phyloP scores from a whole-genome alignment of 2,797 vertebrate genomes.

The Anableps anableps region DNA sequence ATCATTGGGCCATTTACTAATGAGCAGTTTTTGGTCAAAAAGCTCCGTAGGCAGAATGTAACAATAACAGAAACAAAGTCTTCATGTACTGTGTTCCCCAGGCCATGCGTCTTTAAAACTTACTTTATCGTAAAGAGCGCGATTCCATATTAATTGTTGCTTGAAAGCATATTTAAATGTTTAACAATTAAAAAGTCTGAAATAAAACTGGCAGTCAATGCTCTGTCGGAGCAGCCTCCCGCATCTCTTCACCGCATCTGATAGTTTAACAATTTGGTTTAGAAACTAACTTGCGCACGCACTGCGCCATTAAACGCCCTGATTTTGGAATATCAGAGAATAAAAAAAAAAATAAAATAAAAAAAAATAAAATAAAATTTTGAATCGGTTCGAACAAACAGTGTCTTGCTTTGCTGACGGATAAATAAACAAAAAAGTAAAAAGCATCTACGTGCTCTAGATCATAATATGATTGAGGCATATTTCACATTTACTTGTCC shows the following conservation, averaged over 20 bases:
- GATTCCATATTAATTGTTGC: not conserved
- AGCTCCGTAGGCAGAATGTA: not conserved
- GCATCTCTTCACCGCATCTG: not conserved
- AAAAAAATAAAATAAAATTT: not conserved
- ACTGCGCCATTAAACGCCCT: not conserved
- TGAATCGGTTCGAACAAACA: not conserved
- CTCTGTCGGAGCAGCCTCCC: not conserved
- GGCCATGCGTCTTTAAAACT: too few species aligned
- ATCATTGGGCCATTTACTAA: not conserved
- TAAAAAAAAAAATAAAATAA: not conserved
- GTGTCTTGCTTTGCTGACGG: not conserved
- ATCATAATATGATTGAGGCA: not conserved
- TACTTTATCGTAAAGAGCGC: too few species aligned
- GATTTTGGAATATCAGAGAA: not conserved
- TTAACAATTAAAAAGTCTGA: not conserved
- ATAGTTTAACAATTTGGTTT: not conserved
- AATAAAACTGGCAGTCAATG: not conserved
- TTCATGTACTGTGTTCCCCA: too few species aligned
- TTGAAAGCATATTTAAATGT: not conserved
- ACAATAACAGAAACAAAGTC: not conserved
- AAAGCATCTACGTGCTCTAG: too few species aligned
- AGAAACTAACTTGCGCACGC: not conserved
- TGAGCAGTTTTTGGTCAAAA: not conserved
- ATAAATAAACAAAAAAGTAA: not conserved
- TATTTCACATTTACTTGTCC: not conserved